These are phyloP conservation scores for Lepidurus apus DNA, from an alignment of 1,140 invertebrate species.

Conservation along the genomic window DNA sequence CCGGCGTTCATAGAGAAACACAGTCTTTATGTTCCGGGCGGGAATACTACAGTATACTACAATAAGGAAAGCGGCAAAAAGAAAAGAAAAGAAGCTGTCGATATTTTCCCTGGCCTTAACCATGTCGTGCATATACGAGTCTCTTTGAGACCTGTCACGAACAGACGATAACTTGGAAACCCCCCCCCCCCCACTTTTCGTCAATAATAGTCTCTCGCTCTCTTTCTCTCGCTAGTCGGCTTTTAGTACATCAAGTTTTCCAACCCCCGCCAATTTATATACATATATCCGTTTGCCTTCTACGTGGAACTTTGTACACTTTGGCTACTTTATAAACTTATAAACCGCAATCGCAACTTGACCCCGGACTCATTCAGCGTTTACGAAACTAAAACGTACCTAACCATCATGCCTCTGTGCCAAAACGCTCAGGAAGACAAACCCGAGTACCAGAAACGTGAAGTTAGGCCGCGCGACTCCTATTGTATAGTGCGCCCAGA, in stretches of 20 bases:
- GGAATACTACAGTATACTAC: too few relatives aligned
- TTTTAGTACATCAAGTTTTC: not conserved
- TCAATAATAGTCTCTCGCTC: not conserved
- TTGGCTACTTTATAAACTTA: not conserved
- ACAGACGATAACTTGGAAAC: conserved; percentile 19
- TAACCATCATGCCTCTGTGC: not conserved
- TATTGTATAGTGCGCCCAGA: not conserved
- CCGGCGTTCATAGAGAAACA: too few relatives aligned
- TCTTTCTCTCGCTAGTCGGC: not conserved
- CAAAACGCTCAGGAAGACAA: too few relatives aligned
- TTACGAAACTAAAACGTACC: not conserved
- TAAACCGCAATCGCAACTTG: not conserved
- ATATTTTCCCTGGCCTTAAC: conserved; percentile 19
- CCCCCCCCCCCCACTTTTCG: conserved; percentile 20
- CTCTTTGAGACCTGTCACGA: conserved; percentile 21
- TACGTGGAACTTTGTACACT: not conserved
- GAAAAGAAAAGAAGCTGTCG: not conserved
- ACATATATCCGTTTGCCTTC: not conserved
- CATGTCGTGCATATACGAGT: conserved; percentile 14
- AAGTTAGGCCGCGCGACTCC: not conserved
- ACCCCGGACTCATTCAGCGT: not conserved
- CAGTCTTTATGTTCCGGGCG: too few relatives aligned
- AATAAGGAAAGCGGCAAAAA: not conserved
- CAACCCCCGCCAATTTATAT: not conserved
- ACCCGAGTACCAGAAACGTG: not conserved